These are phyloP conservation scores for Ceratosolen solmsi DNA, from an alignment of 1,140 invertebrate species.

Conservation along the genomic window DNA sequence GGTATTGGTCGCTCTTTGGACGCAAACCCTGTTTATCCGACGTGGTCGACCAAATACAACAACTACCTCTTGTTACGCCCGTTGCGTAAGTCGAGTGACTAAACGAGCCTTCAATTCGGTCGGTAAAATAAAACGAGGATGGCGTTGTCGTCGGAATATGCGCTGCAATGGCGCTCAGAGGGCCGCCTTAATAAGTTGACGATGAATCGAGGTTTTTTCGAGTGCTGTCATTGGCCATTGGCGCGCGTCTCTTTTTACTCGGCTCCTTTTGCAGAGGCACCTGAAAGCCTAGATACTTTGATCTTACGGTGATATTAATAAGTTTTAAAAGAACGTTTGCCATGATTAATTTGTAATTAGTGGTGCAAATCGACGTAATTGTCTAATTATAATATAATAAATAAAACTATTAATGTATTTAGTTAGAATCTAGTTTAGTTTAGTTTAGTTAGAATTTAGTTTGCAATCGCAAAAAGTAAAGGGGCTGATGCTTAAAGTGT, in stretches of 20 bases:
- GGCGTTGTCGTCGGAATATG: slow-evolving; percentile 1
- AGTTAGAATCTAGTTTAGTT: no score
- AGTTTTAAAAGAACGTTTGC: neutral
- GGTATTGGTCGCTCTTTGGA: neutral
- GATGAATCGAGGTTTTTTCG: slow-evolving; percentile 55
- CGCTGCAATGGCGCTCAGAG: neutral
- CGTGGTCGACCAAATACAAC: neutral
- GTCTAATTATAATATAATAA: neutral
- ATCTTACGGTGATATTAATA: neutral
- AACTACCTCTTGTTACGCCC: neutral
- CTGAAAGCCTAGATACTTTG: neutral
- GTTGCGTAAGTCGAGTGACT: slow-evolving; percentile 15
- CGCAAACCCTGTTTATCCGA: neutral
- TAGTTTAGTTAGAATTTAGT: no score
- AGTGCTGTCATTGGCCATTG: slow-evolving; percentile 36
- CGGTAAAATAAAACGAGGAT: neutral
- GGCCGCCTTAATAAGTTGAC: slow-evolving; percentile 45
- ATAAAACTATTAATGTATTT: neutral
- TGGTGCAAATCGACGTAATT: neutral
- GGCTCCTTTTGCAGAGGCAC: neutral
- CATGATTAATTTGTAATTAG: neutral
- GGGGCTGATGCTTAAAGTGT: no score
- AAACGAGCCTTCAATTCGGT: neutral
- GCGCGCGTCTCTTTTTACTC: neutral
- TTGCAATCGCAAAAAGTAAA: no score